phyloP scores from a whole-genome alignment of 2,113 vertebrate genomes.

The Panthera tigris region DNA sequence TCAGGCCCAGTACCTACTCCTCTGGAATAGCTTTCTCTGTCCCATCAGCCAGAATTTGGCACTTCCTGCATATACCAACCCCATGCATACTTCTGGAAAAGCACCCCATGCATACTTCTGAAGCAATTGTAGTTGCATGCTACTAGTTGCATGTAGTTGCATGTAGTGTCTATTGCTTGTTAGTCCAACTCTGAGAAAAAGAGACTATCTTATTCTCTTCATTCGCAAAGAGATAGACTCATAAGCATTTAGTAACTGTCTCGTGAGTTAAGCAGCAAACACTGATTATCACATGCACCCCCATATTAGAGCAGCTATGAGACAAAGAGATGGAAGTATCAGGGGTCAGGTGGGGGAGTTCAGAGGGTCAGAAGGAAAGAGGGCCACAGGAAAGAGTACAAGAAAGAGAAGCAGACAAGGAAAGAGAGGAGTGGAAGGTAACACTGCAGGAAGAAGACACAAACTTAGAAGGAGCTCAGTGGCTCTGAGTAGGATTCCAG shows the following conservation, averaged over 20 bases:
- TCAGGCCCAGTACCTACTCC: neutral
- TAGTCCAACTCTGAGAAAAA: neutral
- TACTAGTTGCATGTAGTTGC: too few species aligned
- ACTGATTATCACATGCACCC: neutral
- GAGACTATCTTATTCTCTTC: neutral
- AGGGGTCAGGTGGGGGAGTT: neutral
- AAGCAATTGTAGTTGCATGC: neutral
- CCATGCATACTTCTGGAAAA: neutral
- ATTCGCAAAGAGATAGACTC: too few species aligned
- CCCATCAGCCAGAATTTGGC: neutral
- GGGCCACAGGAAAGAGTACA: neutral
- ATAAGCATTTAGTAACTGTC: neutral
- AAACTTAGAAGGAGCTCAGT: neutral
- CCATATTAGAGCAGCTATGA: neutral
- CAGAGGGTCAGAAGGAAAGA: neutral
- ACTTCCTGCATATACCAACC: neutral
- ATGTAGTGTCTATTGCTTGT: neutral
- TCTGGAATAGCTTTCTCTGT: neutral
- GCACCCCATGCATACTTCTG: neutral
- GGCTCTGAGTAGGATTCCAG: neutral
- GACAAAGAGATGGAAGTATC: neutral
- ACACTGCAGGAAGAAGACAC: neutral
- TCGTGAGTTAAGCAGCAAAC: neutral
- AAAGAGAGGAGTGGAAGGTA: neutral
- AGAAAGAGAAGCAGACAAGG: neutral